These are phyloP conservation scores for Mesorhabditis spiculigera DNA, from an alignment of 2,888 invertebrate genomes.

Conservation along the genomic window DNA sequence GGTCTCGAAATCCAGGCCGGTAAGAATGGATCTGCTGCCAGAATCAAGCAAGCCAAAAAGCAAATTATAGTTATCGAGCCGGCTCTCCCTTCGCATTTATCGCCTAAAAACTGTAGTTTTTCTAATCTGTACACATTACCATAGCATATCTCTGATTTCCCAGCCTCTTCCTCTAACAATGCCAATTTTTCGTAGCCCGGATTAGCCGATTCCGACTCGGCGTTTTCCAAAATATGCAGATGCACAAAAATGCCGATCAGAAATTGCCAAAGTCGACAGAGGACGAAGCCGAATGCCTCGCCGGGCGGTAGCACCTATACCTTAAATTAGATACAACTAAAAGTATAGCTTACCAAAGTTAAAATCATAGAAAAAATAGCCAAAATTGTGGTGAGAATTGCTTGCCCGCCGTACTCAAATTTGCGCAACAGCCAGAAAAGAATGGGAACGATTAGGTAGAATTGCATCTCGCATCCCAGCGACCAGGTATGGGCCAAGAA, in stretches of 20 bases:
- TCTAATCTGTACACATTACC: no score
- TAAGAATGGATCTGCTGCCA: no score
- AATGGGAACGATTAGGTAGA: conserved; percentile 7
- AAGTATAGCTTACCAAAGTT: neutral
- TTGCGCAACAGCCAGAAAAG: neutral
- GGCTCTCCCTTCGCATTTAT: no score
- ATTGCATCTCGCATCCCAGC: conserved; percentile 5
- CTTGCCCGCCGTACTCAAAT: neutral
- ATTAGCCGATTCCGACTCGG: no score
- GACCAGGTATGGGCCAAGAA: conserved; percentile 5
- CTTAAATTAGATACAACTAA: neutral
- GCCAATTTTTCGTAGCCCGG: no score
- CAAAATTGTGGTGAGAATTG: neutral
- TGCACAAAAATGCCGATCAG: neutral
- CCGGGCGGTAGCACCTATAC: neutral
- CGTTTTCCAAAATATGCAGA: neutral
- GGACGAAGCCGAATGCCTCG: neutral
- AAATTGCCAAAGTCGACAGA: conserved; percentile 6
- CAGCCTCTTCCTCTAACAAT: no score
- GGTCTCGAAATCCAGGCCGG: no score
- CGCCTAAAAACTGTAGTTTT: no score
- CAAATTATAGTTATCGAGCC: no score
- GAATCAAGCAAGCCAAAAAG: no score
- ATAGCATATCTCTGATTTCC: no score
- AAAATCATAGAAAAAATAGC: neutral